A percentile compares a stretch with the other conserved stretches of the same genome.
Evolutionary conservation across 2,113 vertebrate species (phyloP).

Genomic region (Microtus pennsylvanicus): DNA sequence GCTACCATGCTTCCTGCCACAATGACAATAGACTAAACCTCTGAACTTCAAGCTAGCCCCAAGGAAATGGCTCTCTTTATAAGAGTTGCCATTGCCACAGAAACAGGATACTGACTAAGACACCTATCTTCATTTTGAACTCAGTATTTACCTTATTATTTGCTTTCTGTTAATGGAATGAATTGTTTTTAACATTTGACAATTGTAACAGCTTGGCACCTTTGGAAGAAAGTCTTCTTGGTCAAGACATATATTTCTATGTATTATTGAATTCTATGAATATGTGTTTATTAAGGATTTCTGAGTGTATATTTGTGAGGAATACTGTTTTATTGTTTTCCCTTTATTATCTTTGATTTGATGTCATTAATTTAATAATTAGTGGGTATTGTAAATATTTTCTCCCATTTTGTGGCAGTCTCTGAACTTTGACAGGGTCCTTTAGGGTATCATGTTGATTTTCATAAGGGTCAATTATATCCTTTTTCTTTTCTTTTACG

Average conservation of each 20-base stretch:
- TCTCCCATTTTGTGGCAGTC: neutral
- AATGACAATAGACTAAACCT: neutral
- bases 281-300: neutral
- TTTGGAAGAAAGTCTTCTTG: neutral
- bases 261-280: neutral
- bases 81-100: neutral
- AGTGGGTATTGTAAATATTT: neutral
- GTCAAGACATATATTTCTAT: neutral
- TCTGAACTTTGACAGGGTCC: neutral
- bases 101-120: neutral
- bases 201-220: neutral
- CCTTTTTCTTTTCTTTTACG: neutral
- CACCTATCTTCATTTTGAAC: neutral
- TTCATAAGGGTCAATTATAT: neutral
- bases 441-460: neutral
- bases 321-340: neutral
- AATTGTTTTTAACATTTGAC: neutral
- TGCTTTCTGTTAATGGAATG: neutral
- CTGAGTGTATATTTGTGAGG: neutral
- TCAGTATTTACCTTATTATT: neutral
- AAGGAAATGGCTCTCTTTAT: neutral
- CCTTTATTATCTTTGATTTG: neutral
- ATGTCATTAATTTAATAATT: neutral
- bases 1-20: neutral
- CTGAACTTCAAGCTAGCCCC: neutral